Base-by-base conservation (phyloP, 2,888 invertebrate genomes). In the Coecobrya sp. region DNA sequence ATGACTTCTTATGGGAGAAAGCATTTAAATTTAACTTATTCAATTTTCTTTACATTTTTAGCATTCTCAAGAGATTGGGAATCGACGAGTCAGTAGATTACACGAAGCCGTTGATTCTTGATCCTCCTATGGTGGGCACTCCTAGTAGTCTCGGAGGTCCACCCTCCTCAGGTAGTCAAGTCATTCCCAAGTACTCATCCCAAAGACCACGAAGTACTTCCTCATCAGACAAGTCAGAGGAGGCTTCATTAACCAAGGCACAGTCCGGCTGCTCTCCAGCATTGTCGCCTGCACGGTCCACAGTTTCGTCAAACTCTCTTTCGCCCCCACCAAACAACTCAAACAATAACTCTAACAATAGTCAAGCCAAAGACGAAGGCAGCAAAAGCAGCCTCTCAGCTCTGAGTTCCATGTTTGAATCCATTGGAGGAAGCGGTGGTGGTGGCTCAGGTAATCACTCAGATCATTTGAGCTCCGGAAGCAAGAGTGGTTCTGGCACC, bases 51-150 rank as follows among this genome's bases (percentile, higher is more conserved):
- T n/a, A n/a, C n/a, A n/a, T n/a, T n/a, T n/a, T 16, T 86, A 98
- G 98, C 95, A 99, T 99, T 95, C 96, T 99, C 79, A 98, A 98
- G 95, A 97, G 99, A 93, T 96, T 99, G 95, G 99, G 99, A 86
- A 99, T 99, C 95, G 99, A 99, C 95, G 99, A 99, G 96, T 98
- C 98, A 95, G 98, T 98, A 92, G 98, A 98, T 96, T 98, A 98
- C 95, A 98, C 98, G 4, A 98, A 98, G 96, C 98, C 98, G 0
- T 96, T 98, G 92, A 91, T 91, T 86, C 98, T 98, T 93, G 98
- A 98, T 95, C 27, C 91, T 27, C 91, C 91, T 0, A 91, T 91
- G 70, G 49, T 68, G 25, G 86, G 91, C 0, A 91, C 86, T 10
- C 97, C 98, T 1, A 94, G 87, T 76, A 86, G 86, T 73, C 85